Percentiles rank a stretch among this genome's conserved stretches.
Evolutionary conservation across 2,113 vertebrate species (phyloP).

Genomic region (Elgaria multicarinata): DNA sequence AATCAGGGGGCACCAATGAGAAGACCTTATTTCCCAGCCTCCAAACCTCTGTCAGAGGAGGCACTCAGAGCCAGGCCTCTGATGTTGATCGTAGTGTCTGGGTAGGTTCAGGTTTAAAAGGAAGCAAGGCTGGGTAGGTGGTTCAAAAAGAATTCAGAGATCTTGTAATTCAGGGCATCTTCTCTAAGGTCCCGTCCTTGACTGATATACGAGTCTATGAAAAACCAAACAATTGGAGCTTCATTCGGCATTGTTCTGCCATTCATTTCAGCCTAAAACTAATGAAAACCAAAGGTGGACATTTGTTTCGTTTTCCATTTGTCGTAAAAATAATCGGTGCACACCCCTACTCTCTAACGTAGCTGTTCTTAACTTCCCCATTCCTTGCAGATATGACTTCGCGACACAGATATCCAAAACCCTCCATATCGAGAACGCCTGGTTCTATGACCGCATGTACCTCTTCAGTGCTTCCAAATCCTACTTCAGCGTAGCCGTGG

Average conservation of each 20-base stretch:
- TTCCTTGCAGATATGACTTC: conserved; percentile 84
- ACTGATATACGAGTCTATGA: background rate
- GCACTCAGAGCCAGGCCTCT: too few species aligned
- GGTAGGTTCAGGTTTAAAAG: too few species aligned
- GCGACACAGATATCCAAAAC: conserved; percentile 73
- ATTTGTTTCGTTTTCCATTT: background rate
- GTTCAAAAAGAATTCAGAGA: too few species aligned
- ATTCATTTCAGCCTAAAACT: background rate
- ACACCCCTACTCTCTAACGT: accelerated
- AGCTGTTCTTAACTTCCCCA: background rate
- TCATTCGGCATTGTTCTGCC: background rate
- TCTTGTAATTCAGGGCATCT: too few species aligned
- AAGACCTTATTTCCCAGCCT: too few species aligned
- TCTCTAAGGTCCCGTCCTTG: too few species aligned
- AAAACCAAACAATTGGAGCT: background rate
- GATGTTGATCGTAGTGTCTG: too few species aligned
- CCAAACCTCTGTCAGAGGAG: too few species aligned
- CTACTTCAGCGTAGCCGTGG: conserved; percentile 92
- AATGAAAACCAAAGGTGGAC: background rate
- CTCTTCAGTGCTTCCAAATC: conserved; percentile 94
- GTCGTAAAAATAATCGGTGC: background rate
- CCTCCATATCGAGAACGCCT: conserved; percentile 83
- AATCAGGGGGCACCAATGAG: too few species aligned
- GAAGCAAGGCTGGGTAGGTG: too few species aligned
- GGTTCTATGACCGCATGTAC: conserved; percentile 88